phyloP scores from a whole-genome alignment of 2,888 invertebrate species.

The Cryptophagus acutangulus region DNA sequence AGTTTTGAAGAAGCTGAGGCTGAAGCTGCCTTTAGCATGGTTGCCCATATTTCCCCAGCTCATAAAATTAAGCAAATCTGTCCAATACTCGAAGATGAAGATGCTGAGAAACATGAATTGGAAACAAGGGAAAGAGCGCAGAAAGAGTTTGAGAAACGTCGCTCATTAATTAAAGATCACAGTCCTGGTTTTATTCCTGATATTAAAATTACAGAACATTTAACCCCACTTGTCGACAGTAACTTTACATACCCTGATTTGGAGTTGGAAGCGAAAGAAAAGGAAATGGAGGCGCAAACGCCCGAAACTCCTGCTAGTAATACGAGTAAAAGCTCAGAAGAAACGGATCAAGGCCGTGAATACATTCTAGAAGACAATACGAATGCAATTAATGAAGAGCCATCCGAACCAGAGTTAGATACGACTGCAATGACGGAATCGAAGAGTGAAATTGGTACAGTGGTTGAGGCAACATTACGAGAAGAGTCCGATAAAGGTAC shows the following conservation, averaged over 20 bases:
- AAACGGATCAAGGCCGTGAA: conserved; percentile 61
- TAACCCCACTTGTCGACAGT: conserved; percentile 49
- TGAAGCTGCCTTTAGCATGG: conserved; percentile 51
- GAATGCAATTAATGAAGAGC: conserved; percentile 54
- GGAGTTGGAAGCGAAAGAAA: conserved; percentile 47
- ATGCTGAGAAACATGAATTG: conserved; percentile 52
- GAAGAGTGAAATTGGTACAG: conserved; percentile 53
- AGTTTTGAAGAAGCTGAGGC: conserved; percentile 51
- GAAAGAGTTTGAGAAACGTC: conserved; percentile 46
- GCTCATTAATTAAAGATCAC: conserved; percentile 51
- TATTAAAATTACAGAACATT: conserved; percentile 59
- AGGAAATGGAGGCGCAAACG: conserved; percentile 47
- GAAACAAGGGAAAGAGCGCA: conserved; percentile 47
- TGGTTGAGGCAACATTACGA: conserved; percentile 56
- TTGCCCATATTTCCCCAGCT: conserved; percentile 48
- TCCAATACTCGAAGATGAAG: conserved; percentile 49
- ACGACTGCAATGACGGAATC: conserved; percentile 45
- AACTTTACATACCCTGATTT: conserved; percentile 50
- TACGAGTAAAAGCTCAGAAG: conserved; percentile 62
- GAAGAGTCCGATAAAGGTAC: conserved; percentile 46
- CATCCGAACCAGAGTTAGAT: conserved; percentile 44
- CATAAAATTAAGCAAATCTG: conserved; percentile 48
- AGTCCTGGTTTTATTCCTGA: conserved; percentile 61
- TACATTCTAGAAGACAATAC: conserved; percentile 58
- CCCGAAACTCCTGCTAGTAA: conserved; percentile 59